Evolutionary conservation across 2,113 vertebrate species (phyloP).

Genomic region (Canis aureus): DNA sequence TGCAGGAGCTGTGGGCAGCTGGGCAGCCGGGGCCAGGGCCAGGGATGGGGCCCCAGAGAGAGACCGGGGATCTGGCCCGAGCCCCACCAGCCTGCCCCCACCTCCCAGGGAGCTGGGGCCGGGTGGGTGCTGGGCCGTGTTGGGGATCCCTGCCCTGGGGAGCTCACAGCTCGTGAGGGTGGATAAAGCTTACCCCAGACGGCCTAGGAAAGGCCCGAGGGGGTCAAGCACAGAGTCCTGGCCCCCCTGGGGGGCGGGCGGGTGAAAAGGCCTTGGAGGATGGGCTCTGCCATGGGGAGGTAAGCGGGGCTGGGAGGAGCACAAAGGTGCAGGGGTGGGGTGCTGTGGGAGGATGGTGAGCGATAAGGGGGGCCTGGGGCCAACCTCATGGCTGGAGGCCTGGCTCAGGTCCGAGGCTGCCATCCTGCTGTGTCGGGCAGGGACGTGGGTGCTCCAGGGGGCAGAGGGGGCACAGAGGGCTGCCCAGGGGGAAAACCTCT

Average conservation of each 20-base stretch:
- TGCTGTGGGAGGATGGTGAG: rapidly evolving
- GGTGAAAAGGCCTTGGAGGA: not conserved
- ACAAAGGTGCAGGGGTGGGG: rapidly evolving
- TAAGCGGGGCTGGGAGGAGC: not conserved
- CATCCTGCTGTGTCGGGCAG: not conserved
- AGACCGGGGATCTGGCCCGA: not conserved
- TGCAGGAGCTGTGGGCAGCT: not conserved
- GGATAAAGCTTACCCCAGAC: not conserved
- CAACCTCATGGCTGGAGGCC: not conserved
- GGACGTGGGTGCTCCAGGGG: not conserved
- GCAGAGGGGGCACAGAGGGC: too few species aligned
- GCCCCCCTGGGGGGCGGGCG: not conserved
- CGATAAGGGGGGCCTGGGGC: rapidly evolving
- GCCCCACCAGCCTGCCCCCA: not conserved
- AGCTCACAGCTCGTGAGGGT: not conserved
- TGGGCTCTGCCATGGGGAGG: not conserved
- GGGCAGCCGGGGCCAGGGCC: not conserved
- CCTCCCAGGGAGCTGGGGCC: not conserved
- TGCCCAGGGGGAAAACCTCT: not conserved
- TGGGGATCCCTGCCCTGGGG: not conserved
- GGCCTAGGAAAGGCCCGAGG: not conserved
- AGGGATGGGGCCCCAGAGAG: not conserved
- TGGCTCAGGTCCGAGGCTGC: not conserved
- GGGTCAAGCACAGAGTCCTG: not conserved
- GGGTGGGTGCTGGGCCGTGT: not conserved